A percentile compares a stretch with the other conserved stretches of the same genome.
Conservation (phyloP, 2,797 vertebrate species). For the Melanotaenia parkinsoni region DNA sequence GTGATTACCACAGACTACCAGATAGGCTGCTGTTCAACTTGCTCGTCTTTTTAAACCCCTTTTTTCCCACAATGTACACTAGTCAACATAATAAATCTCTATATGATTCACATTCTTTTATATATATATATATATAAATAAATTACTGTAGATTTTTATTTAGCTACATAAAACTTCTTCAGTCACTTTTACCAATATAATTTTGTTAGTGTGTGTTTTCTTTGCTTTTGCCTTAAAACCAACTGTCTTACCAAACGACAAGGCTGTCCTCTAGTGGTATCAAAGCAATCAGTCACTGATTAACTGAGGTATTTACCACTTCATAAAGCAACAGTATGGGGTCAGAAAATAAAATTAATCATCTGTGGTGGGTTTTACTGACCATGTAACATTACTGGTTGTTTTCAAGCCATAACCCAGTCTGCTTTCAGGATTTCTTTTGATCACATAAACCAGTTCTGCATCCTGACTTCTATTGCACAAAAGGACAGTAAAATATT, state of each 20-base stretch:
- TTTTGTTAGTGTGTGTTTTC: background rate
- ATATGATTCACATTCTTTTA: background rate
- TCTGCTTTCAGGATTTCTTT: background rate
- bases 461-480: background rate
- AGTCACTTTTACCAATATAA: slow-evolving; percentile 7
- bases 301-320: background rate
- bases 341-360: slow-evolving; percentile 24
- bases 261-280: slow-evolving; percentile 72
- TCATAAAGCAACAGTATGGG: background rate
- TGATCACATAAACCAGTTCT: background rate
- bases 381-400: slow-evolving; percentile 9
- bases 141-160: background rate
- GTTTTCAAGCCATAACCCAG: slow-evolving; percentile 2
- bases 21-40: background rate
- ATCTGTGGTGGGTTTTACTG: slow-evolving; percentile 7
- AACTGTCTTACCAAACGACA: slow-evolving; percentile 38
- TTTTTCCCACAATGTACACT: background rate
- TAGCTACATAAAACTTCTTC: slow-evolving; percentile 1
- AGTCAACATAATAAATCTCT: background rate
- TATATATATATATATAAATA: background rate
- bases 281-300: background rate
- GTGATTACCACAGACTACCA: background rate
- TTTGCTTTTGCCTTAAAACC: background rate
- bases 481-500: background rate
- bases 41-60: background rate